These are phyloP conservation scores for Blastobasis adustella DNA, from an alignment of 2,888 invertebrate species.

Conservation along the genomic window DNA sequence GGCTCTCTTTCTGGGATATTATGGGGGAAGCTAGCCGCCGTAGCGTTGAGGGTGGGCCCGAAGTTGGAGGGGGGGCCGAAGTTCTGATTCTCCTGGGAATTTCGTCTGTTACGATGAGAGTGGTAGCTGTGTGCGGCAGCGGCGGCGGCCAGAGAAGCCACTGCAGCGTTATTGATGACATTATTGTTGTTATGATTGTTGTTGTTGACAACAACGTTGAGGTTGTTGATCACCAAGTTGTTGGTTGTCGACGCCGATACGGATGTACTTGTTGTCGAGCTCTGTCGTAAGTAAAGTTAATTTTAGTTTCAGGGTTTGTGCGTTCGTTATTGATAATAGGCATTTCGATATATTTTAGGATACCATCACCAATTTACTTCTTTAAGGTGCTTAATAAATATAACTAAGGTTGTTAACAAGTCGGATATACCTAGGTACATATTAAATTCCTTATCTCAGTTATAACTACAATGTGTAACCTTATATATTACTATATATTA, in stretches of 20 bases:
- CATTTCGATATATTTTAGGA: too few species aligned
- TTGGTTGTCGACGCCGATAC: conserved; percentile 69
- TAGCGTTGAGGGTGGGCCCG: conserved; percentile 63
- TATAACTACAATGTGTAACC: too few species aligned
- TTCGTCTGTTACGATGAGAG: conserved; percentile 60
- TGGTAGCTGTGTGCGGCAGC: conserved; percentile 69
- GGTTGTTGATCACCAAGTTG: conserved; percentile 69
- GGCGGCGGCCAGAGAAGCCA: conserved; percentile 65
- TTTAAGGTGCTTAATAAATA: too few species aligned
- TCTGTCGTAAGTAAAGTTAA: conserved; percentile 37
- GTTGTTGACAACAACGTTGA: conserved; percentile 71
- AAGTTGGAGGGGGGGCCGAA: conserved; percentile 54
- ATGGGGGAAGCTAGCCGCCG: conserved; percentile 55
- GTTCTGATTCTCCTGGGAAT: conserved; percentile 63
- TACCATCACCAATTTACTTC: too few species aligned
- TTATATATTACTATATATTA: too few species aligned
- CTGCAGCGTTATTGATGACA: conserved; percentile 68
- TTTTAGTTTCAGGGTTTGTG: too few species aligned
- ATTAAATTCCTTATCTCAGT: too few species aligned
- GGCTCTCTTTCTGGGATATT: conserved; percentile 59
- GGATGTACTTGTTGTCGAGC: conserved; percentile 54
- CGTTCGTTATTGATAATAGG: too few species aligned
- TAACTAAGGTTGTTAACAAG: too few species aligned
- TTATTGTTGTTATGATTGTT: conserved; percentile 72
- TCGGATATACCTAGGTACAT: too few species aligned